Base-by-base conservation (phyloP, 23 tunicate genomes). In the Trididemnum nubilum region DNA sequence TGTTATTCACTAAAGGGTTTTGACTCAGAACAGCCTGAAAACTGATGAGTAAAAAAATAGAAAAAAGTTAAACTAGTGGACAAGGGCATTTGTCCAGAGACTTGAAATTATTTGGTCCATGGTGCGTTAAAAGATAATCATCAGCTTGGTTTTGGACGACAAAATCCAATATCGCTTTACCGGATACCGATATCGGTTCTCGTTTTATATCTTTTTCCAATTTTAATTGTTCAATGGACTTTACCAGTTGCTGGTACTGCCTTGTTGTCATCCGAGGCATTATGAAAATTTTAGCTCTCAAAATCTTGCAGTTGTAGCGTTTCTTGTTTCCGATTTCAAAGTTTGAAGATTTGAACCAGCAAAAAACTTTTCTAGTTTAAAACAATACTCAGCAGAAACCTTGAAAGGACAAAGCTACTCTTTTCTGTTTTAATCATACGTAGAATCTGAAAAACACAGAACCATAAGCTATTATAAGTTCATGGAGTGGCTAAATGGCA, bases 161-260 rank as follows among this genome's bases (percentile, higher is more conserved):
- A 71, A 51, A 82, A 51, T 71, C 50, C 29, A 82, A 78, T 31
- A 82, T 67, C 15, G 50, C 50, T 33, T 54, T 51, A 15, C 74
- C 86, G 5, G 86, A 70, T 34, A 70, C 27, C 0, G 86, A 82
- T 18, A 82, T 54, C 29, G 86, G 86, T 21, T 60, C 86, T 32
- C 86, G 34, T 52, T 51, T 44, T 31, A 82, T 51, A 59, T 82
- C 69, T 71, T 82, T 82, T 52, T 82, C 86, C 32, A 82, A 27
- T 50, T 71, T 34, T 49, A 82, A 37, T 51, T 82, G 86, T 50
- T 82, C 77, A 1, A 82, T 71, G 0, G 70, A 34, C 29, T 82
- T 82, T 23, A 66, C 78, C 67, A 82, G 30, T 24, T 78, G 49
- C 50, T 82, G 86, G 33, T 77, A 77, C 38, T 77, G 51, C 27